phyloP scores from a whole-genome alignment of 1,140 invertebrate genomes.

The Drosophila suzukii region DNA sequence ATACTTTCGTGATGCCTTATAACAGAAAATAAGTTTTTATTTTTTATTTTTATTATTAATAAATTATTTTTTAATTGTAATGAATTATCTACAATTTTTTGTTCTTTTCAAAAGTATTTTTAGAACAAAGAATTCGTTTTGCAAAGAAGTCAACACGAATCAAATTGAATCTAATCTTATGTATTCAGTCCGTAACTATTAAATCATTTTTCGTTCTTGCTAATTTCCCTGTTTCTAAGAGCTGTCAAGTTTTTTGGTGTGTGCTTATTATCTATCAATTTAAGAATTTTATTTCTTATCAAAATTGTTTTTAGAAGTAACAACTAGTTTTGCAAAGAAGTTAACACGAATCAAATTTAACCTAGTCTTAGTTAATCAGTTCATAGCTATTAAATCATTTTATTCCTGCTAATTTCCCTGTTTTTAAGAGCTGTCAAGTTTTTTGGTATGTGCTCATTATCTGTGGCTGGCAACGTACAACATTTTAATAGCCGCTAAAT shows the following conservation, averaged over 20 bases:
- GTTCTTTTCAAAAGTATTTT: too few species aligned
- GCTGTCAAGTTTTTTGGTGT: slow-evolving; percentile 6
- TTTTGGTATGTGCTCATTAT: slow-evolving; percentile 30
- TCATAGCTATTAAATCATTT: background rate
- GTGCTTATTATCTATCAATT: slow-evolving; percentile 42
- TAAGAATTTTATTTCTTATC: too few species aligned
- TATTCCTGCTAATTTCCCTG: background rate
- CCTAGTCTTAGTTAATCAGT: background rate
- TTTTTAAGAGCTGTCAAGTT: slow-evolving; percentile 17
- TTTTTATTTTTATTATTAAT: too few species aligned
- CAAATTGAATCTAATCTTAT: too few species aligned
- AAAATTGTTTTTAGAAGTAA: too few species aligned
- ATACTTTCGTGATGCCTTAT: too few species aligned
- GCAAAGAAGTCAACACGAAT: too few species aligned
- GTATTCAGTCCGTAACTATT: background rate
- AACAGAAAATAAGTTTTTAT: too few species aligned
- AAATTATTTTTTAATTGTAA: too few species aligned
- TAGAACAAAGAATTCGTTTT: too few species aligned
- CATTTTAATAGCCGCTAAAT: slow-evolving; percentile 43
- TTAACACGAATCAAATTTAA: background rate
- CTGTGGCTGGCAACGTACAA: slow-evolving; percentile 29
- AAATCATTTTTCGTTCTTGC: background rate
- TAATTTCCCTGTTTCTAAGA: slow-evolving; percentile 22
- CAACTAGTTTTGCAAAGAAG: too few species aligned
- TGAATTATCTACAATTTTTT: too few species aligned